Evolutionary conservation across 1,140 invertebrate species (phyloP).

Genomic region (Protaetia brevitarsis): DNA sequence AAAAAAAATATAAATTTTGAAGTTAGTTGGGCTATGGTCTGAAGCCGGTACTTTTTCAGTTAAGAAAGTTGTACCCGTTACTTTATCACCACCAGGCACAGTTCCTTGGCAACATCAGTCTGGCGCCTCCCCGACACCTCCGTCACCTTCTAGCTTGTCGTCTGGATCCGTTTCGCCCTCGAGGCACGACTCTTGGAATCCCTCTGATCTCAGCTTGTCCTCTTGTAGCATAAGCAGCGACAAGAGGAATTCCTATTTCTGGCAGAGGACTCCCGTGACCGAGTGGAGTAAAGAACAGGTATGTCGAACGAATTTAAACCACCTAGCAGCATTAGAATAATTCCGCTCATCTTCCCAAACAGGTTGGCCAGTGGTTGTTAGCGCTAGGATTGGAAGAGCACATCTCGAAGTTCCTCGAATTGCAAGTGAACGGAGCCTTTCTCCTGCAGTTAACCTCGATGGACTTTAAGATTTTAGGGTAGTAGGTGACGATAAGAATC

Average conservation of each 20-base stretch:
- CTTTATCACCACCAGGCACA: constrained; percentile 56
- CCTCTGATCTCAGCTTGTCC: constrained; percentile 51
- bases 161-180: constrained; percentile 56
- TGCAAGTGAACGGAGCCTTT: constrained; percentile 77
- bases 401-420: constrained; percentile 77
- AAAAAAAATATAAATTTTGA: background rate
- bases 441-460: constrained; percentile 80
- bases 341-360: constrained; percentile 32
- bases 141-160: constrained; percentile 64
- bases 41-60: constrained; percentile 45
- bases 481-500: constrained; percentile 72
- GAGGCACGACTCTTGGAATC: constrained; percentile 47
- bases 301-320: no score
- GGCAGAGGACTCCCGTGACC: constrained; percentile 67
- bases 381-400: constrained; percentile 79
- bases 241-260: constrained; percentile 62
- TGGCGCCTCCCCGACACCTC: constrained; percentile 49
- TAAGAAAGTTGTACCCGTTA: constrained; percentile 61
- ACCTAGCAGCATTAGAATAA: no score
- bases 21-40: constrained; percentile 14
- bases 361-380: constrained; percentile 88
- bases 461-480: constrained; percentile 86
- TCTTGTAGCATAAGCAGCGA: constrained; percentile 63
- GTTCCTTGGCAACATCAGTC: constrained; percentile 56
- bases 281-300: constrained; percentile 89